A percentile compares a stretch with the other conserved stretches of the same genome.
Conservation (phyloP, 2,888 invertebrate genomes). For the Nycteola revayana region DNA sequence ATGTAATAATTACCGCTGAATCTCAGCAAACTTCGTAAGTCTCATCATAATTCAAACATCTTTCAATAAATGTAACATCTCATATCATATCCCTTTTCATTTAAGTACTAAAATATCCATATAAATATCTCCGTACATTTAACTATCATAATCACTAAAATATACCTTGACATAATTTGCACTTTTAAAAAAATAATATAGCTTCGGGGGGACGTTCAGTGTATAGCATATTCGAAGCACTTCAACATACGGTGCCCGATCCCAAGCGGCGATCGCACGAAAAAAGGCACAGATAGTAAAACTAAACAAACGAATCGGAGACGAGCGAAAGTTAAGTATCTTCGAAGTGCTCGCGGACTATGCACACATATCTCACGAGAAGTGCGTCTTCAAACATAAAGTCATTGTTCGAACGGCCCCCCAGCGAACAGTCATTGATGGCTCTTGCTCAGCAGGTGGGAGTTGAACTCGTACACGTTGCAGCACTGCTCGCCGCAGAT, state of each 20-base stretch:
- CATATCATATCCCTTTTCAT: slow-evolving; percentile 53
- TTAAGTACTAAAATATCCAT: slow-evolving; percentile 77
- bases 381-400: slow-evolving; percentile 54
- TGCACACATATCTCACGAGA: slow-evolving; percentile 53
- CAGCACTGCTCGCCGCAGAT: slow-evolving; percentile 97
- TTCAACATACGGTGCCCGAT: slow-evolving; percentile 47
- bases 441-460: slow-evolving; percentile 96
- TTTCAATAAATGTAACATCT: slow-evolving; percentile 40
- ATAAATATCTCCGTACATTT: slow-evolving; percentile 69
- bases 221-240: slow-evolving; percentile 73
- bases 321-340: slow-evolving; percentile 48
- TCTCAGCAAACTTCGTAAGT: slow-evolving; percentile 29
- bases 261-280: slow-evolving; percentile 26
- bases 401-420: slow-evolving; percentile 73
- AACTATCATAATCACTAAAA: slow-evolving; percentile 65
- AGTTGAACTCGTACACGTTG: slow-evolving; percentile 98
- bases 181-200: slow-evolving; percentile 63
- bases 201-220: slow-evolving; percentile 79
- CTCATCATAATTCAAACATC: slow-evolving; percentile 35
- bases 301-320: slow-evolving; percentile 23
- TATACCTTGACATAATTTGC: slow-evolving; percentile 74
- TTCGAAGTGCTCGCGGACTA: slow-evolving; percentile 68
- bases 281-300: slow-evolving; percentile 30
- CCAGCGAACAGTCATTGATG: slow-evolving; percentile 87
- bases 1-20: slow-evolving; percentile 47